Evolutionary conservation across 2,888 invertebrate genomes (phyloP).

Genomic region (Empis livida): DNA sequence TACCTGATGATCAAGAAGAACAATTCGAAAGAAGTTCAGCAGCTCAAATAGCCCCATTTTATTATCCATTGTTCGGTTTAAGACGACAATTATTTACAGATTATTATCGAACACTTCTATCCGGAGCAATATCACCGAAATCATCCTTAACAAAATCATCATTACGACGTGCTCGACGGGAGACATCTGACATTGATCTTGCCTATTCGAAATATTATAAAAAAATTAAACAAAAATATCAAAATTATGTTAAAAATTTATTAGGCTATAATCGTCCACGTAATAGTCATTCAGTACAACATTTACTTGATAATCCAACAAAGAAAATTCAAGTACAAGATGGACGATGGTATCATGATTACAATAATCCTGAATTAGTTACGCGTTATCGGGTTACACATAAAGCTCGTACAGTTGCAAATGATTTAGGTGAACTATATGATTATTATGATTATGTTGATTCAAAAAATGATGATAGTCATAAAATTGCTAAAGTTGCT

Average conservation of each 20-base stretch:
- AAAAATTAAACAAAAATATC: conserved; percentile 29
- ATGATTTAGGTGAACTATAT: conserved; percentile 13
- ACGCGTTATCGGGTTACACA: conserved; percentile 20
- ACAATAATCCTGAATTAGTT: conserved; percentile 21
- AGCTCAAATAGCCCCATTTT: not conserved
- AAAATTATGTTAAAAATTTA: conserved; percentile 28
- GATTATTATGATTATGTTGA: conserved; percentile 13
- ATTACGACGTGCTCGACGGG: conserved; percentile 12
- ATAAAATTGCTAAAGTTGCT: conserved; percentile 12
- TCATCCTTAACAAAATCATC: not conserved
- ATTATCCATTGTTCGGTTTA: not conserved
- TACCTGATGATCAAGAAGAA: not conserved
- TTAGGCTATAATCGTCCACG: conserved; percentile 19
- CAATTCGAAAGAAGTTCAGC: not conserved
- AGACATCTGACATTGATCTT: conserved; percentile 21
- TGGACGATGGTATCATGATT: conserved; percentile 21
- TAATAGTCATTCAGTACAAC: conserved; percentile 11
- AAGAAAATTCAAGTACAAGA: conserved; percentile 21
- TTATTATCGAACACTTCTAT: not conserved
- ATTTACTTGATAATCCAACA: conserved; percentile 12
- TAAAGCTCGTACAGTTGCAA: conserved; percentile 17
- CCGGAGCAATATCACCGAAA: not conserved
- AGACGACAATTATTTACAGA: not conserved
- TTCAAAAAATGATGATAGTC: not conserved
- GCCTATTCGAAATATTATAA: conserved; percentile 30